Base-by-base conservation (phyloP, 2,888 invertebrate species). In the Cephalotes varians region DNA sequence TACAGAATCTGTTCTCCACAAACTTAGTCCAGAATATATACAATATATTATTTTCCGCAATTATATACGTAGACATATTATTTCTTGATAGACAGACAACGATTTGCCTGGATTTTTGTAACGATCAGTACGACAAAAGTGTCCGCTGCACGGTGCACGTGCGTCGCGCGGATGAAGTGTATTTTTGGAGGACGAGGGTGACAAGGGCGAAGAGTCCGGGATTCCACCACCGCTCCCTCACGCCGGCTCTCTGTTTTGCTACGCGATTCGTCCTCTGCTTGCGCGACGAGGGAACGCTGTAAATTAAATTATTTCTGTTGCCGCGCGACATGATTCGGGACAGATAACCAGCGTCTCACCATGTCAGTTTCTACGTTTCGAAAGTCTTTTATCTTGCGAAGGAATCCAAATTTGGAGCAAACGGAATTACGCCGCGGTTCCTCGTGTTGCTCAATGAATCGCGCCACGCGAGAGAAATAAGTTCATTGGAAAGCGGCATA, bases 291-390 rank as follows among this genome's bases (percentile, higher is more conserved):
- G 25, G 28, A 34, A 28, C 44, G 21, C 47, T 5, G 44, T 28
- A 44, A 65, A 83, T 85, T 86, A 88, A 91, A 91, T 91, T 90
- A 91, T 91, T 91, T 91, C 90, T 86, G 88, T 90, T 88, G 76
- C 82, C 86, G 85, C 85, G 84, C 15, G 15, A 58, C 37, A n/a
- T n/a, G 84, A 79, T 80, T 76, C 73, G 60, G n/a, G 56, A 80
- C 44, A 83, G 83, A 80, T 80, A 83, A 60, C 12, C n/a, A 18
- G 18, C 10, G 4, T 74, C 72, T 82, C 65, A 34, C 71, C 69
- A 56, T 18, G 25, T 40, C 40, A 18, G 9, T 9, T 15, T 7
- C 37, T 56, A 62, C 44, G 47, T 72, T 87, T 83, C 60, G 58
- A 51, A 44, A 25, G n/a, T 34, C 21, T 10, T 62, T 37, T 60